Evolutionary conservation across 2,113 vertebrate genomes (phyloP).

Genomic region (Tychaedon coryphoeus): DNA sequence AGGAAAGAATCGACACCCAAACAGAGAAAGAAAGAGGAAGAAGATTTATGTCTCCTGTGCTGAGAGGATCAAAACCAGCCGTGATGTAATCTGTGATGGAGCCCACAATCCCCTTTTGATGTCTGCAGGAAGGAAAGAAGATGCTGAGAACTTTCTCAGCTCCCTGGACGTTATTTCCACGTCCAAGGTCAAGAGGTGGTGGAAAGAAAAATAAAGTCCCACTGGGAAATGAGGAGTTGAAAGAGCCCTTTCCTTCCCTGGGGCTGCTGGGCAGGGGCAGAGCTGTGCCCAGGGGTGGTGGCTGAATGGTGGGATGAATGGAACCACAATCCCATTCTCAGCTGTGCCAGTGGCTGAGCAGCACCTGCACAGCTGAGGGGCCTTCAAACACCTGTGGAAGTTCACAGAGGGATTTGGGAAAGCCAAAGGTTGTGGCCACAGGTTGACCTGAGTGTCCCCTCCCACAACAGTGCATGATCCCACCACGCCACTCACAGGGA

Average conservation of each 20-base stretch:
- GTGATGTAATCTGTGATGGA: neutral
- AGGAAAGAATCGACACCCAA: conserved; percentile 46
- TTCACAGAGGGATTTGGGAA: neutral
- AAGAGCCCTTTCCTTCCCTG: conserved; percentile 39
- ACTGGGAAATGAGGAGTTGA: conserved; percentile 44
- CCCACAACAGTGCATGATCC: neutral
- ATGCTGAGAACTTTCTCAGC: conserved; percentile 70
- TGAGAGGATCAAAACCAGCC: conserved; percentile 54
- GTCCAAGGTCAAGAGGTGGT: conserved; percentile 63
- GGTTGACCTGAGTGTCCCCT: neutral
- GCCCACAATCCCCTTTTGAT: conserved; percentile 56
- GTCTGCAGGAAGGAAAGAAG: conserved; percentile 71
- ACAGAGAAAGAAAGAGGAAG: conserved; percentile 37
- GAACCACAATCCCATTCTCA: neutral
- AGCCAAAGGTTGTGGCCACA: neutral
- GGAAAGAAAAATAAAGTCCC: conserved; percentile 54
- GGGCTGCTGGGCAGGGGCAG: neutral
- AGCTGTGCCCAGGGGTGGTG: neutral
- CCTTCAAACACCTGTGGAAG: neutral
- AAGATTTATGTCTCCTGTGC: conserved; percentile 19
- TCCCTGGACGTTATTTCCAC: conserved; percentile 58
- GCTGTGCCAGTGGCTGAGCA: neutral
- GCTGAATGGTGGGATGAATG: neutral
- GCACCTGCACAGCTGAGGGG: fast-evolving
- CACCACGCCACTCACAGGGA: neutral